Evolutionary conservation across 1,140 invertebrate species (phyloP).

Genomic region (Ceratoteleas bidentatus): DNA sequence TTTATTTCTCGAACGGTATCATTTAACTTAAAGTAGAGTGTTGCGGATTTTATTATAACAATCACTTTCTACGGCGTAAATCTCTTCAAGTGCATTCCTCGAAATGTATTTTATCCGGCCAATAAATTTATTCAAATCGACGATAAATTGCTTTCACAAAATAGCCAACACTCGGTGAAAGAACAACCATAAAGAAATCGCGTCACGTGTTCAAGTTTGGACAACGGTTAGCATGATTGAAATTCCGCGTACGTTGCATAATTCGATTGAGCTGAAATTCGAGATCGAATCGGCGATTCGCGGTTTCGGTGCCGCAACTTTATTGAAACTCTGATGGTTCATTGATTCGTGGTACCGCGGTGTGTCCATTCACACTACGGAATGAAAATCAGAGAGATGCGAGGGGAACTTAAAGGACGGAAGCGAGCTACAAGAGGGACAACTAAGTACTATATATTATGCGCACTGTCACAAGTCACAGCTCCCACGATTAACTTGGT

Average conservation of each 20-base stretch:
- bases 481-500: conserved; percentile 53
- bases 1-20: too few species aligned
- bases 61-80: too few species aligned
- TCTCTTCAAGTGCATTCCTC: too few species aligned
- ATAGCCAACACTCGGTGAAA: conserved; percentile 15
- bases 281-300: conserved; percentile 45
- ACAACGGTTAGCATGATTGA: conserved; percentile 57
- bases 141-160: conserved; percentile 15
- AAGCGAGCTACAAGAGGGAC: conserved; percentile 49
- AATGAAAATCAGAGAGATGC: conserved; percentile 56
- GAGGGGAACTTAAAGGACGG: conserved; percentile 49
- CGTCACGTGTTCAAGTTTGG: conserved; percentile 44
- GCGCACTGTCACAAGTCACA: conserved; percentile 52
- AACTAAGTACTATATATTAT: conserved; percentile 58
- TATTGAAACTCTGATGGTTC: conserved; percentile 44
- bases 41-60: too few species aligned
- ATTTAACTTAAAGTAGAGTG: too few species aligned
- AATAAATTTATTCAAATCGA: conserved; percentile 19
- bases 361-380: conserved; percentile 48
- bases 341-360: conserved; percentile 53
- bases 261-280: conserved; percentile 35
- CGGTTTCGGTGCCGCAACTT: conserved; percentile 17
- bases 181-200: conserved; percentile 37
- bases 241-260: conserved; percentile 38
- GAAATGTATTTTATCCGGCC: neutral